phyloP scores from a whole-genome alignment of 2,113 vertebrate genomes.

The Axis porcinus region DNA sequence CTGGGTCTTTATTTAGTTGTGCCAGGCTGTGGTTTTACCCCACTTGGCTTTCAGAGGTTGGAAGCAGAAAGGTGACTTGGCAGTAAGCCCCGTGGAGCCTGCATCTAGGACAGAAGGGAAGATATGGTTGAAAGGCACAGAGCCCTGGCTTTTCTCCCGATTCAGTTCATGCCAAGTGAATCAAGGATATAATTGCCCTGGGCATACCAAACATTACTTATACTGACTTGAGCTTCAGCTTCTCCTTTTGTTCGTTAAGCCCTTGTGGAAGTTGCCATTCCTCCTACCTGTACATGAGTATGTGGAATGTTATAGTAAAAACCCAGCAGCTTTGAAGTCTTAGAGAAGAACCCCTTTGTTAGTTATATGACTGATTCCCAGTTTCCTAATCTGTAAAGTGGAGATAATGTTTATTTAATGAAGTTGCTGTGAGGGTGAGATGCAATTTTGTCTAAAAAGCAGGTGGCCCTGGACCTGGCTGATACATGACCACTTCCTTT shows the following conservation, averaged over 20 bases:
- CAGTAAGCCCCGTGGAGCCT: background rate
- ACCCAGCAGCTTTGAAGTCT: slow-evolving; percentile 22
- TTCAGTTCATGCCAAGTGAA: background rate
- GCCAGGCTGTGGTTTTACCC: background rate
- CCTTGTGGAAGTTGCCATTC: slow-evolving; percentile 19
- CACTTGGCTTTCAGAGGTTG: background rate
- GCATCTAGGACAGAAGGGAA: background rate
- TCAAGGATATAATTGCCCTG: background rate
- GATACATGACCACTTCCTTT: background rate
- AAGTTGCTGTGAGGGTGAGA: background rate
- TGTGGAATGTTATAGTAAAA: slow-evolving; percentile 16
- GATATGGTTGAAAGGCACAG: background rate
- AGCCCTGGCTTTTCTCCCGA: background rate
- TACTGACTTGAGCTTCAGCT: background rate
- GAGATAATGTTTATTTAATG: background rate
- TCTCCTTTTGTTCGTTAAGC: slow-evolving; percentile 43
- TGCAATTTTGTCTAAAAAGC: slow-evolving; percentile 15
- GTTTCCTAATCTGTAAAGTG: slow-evolving; percentile 49
- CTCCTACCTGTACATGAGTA: slow-evolving; percentile 5
- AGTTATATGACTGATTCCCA: slow-evolving; percentile 18
- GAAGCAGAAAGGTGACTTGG: background rate
- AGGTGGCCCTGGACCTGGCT: background rate
- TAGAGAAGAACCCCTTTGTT: background rate
- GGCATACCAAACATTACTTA: background rate
- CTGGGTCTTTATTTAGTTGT: background rate